Base-by-base conservation (phyloP, 2,888 invertebrate genomes). In the Amphipoea lucens region DNA sequence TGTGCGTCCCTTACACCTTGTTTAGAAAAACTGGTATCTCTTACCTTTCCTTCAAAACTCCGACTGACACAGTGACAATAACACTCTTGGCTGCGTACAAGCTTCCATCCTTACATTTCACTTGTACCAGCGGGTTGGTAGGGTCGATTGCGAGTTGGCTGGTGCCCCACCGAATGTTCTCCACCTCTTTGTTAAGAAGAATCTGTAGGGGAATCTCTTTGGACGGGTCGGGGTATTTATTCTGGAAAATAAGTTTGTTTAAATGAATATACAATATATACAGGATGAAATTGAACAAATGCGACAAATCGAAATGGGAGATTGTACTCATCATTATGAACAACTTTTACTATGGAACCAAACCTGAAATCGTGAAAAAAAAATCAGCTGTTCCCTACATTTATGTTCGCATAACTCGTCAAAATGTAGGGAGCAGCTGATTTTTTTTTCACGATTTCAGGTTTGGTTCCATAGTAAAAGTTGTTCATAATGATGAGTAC, bases 31-130 rank as follows among this genome's bases (percentile, higher is more conserved):
- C 3, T 36, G 3, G 20, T 11, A 36, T n/a, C 0, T 67, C 84
- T 87, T 87, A 96, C 97, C 94, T 95, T 72, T 97, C 97, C 90
- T 98, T 98, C 75, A 98, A 92, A 72, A 98, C 98, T 3, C 98
- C 98, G 9, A 98, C 91, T 4, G 98, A 97, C 0, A 97, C 94
- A 0, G 98, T 98, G 23, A 98, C 96, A 82, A 98, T 97, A 7
- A 98, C 97, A 90, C 98, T 97, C 85, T 97, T 97, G 11, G 98
- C 97, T 1, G 93, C 92, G 82, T 96, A 97, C 63, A 95, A 84
- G 66, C 96, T 96, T 0, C 97, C 97, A 87, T 98, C 97, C 74
- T 92, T 96, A 82, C 98, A 98, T 62, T 92, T 96, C 0, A 98
- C 96, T 66, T 96, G 95, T 1, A 97, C 97, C 17, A 97, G 89